These are phyloP conservation scores for Sparidentex hasta DNA, from an alignment of 2,797 vertebrate species.

Conservation along the genomic window DNA sequence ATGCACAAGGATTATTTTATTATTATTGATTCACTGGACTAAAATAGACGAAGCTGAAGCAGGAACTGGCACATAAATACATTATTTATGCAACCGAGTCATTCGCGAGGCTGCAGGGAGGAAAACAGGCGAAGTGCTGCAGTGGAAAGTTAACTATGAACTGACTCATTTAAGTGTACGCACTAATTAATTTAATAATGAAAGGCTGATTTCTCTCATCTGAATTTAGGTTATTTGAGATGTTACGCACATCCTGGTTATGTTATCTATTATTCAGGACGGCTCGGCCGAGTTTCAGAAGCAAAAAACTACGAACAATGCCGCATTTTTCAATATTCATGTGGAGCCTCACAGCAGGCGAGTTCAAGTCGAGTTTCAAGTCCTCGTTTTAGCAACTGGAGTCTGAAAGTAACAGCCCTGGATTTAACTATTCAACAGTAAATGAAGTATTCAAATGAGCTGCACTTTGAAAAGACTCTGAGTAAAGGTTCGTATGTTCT, in stretches of 20 bases:
- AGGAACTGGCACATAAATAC: not conserved
- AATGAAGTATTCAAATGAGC: not conserved
- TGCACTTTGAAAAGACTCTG: not conserved
- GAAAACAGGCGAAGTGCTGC: not conserved
- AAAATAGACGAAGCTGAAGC: not conserved
- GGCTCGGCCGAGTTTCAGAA: not conserved
- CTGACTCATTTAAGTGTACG: not conserved
- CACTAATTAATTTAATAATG: not conserved
- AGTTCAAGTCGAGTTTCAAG: not conserved
- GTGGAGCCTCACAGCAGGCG: not conserved
- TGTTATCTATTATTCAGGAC: conserved; percentile 16
- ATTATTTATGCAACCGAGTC: not conserved
- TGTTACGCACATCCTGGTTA: not conserved
- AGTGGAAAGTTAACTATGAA: not conserved
- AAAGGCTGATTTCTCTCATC: not conserved
- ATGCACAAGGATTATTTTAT: not conserved
- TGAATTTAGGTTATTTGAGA: conserved; percentile 1
- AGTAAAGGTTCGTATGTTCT: not conserved
- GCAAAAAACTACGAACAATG: not conserved
- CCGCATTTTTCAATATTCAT: not conserved
- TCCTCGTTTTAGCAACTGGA: not conserved
- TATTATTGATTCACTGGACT: not conserved
- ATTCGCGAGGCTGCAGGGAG: not conserved
- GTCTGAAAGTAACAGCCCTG: not conserved
- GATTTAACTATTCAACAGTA: not conserved